Conservation (phyloP, 2,113 vertebrate genomes). For the Aldabrachelys gigantea region DNA sequence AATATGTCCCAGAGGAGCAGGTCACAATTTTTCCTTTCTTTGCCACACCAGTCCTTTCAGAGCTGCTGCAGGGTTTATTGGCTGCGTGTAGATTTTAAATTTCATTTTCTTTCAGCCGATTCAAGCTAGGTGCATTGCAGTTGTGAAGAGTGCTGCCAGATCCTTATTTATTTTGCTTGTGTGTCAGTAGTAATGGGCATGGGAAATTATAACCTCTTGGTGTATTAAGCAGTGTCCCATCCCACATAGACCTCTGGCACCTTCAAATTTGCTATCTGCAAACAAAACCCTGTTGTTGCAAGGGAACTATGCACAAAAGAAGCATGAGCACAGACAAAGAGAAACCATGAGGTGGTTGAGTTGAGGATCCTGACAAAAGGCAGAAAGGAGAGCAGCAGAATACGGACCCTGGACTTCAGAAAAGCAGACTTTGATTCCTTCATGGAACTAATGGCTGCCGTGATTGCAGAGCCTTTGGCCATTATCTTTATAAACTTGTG, state of each 20-base stretch:
- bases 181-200: not conserved
- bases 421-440: too few species aligned
- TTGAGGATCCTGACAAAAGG: too few species aligned
- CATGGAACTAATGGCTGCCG: too few species aligned
- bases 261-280: accelerated
- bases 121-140: not conserved
- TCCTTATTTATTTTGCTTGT: not conserved
- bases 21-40: not conserved
- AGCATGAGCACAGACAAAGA: not conserved
- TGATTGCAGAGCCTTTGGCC: too few species aligned
- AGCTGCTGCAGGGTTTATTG: accelerated
- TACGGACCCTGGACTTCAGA: too few species aligned
- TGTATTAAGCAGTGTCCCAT: not conserved
- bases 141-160: not conserved
- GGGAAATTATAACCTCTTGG: not conserved
- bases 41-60: not conserved
- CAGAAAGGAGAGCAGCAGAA: too few species aligned
- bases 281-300: not conserved
- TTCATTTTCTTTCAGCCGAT: not conserved
- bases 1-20: not conserved
- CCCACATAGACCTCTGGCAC: accelerated
- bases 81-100: not conserved
- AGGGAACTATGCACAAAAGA: not conserved
- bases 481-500: too few species aligned
- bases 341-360: too few species aligned